A percentile compares a stretch with the other conserved stretches of the same genome.
phyloP scores from a whole-genome alignment of 2,797 vertebrate species.

The Mus spretus region DNA sequence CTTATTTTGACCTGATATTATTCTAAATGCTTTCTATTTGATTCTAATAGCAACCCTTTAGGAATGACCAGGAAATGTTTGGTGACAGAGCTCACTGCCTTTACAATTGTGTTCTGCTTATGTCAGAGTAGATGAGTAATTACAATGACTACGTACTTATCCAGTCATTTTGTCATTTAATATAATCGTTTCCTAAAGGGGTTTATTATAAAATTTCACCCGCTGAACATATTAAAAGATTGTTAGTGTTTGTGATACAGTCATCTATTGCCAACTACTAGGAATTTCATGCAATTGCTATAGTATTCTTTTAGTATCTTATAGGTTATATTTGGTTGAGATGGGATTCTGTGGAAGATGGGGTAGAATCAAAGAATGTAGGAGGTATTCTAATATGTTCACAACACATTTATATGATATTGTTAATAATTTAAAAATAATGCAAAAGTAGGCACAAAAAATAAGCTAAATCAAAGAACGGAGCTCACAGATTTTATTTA shows the following conservation, averaged over 20 bases:
- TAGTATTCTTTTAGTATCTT: background rate
- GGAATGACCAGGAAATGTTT: conserved; percentile 36
- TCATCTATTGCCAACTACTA: background rate
- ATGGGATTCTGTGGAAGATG: background rate
- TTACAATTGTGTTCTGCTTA: background rate
- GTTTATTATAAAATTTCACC: background rate
- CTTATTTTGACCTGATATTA: background rate
- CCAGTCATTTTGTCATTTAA: conserved; percentile 16
- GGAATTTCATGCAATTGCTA: conserved; percentile 13
- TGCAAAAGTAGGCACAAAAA: background rate
- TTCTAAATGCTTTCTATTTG: conserved; percentile 6
- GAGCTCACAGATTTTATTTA: background rate
- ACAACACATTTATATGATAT: background rate
- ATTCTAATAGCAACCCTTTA: background rate
- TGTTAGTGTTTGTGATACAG: background rate
- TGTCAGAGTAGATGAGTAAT: background rate
- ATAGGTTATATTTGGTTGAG: background rate
- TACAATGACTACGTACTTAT: background rate
- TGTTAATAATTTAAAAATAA: background rate
- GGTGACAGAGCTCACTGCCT: background rate
- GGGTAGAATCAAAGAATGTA: background rate
- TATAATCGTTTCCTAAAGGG: conserved; percentile 26
- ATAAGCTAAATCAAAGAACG: background rate
- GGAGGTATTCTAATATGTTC: background rate
- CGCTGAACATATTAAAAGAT: background rate